Base-by-base conservation (phyloP, 1,140 invertebrate species). In the Bombus waltoni region DNA sequence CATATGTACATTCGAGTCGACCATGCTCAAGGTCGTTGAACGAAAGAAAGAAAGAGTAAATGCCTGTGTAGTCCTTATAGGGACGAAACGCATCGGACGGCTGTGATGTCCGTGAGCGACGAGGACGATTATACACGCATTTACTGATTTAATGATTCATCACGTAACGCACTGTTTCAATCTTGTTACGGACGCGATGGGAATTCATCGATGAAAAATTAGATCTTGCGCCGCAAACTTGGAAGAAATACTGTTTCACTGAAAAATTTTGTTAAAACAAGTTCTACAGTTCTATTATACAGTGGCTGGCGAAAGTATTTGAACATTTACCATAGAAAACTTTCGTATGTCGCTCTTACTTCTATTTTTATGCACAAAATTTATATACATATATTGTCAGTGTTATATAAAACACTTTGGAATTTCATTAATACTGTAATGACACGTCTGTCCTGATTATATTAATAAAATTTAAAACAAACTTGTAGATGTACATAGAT, bases 21-120 rank as follows among this genome's bases (percentile, higher is more conserved):
- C 74, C 66, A 42, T 57, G 76, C 62, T 79, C 86, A 87, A 87
- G 86, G 86, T 83, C 85, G 81, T 83, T 73, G 62, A 86, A 82
- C 84, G 74, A 83, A 70, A 53, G 73, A 72, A 72, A 47, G 85
- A 86, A 83, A 83, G 85, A 87, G 83, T 59, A 77, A 71, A 57
- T 35, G 66, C 40, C 47, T 66, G 32, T n/a, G 81, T 73, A 40
- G 15, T 78, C 74, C 85, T 83, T 87, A 66, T 73, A 87, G 32
- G 74, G 66, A 83, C 57, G 35, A 53, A 87, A 85, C 62, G 83
- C 53, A 85, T 72, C 68, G 62, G 40, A 62, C 28, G 0, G 18
- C 15, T 35, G 13, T 40, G 35, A 79, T 72, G 76, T 47, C 76
- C 83, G 44, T 80, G 68, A 80, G 25, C 28, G 57, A 28, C 77